Conservation (phyloP, 2,888 invertebrate genomes). For the Elaeidobius kamerunicus region DNA sequence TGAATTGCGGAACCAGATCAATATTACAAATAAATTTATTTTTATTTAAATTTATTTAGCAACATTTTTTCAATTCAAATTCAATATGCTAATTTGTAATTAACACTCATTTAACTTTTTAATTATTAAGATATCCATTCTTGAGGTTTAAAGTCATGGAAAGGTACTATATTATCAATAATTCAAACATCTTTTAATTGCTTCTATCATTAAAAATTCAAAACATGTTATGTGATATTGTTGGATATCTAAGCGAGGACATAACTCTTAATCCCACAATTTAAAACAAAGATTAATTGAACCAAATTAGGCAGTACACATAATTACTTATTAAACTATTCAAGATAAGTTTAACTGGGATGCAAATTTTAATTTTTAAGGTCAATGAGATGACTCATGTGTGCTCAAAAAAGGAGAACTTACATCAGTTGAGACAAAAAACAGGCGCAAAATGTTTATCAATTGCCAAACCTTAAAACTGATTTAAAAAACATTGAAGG, state of each 20-base stretch:
- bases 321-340: constrained; percentile 21
- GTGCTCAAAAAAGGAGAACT: constrained; percentile 25
- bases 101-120: no score
- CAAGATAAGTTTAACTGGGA: constrained; percentile 22
- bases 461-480: not conserved
- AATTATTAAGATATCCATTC: no score
- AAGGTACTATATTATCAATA: no score
- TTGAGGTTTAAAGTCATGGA: no score
- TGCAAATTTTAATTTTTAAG: constrained; percentile 39
- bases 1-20: no score
- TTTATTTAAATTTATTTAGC: no score
- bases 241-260: constrained; percentile 6
- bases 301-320: constrained; percentile 15
- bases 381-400: constrained; percentile 38
- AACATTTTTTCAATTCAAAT: no score
- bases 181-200: no score
- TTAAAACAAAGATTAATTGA: constrained; percentile 18
- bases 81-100: no score
- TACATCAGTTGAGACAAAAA: constrained; percentile 5
- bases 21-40: no score
- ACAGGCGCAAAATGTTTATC: not conserved
- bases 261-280: constrained; percentile 1
- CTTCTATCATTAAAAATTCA: no score
- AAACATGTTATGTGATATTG: constrained; percentile 6
- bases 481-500: not conserved